phyloP scores from a whole-genome alignment of 2,888 invertebrate species.

The Carabus problematicus region DNA sequence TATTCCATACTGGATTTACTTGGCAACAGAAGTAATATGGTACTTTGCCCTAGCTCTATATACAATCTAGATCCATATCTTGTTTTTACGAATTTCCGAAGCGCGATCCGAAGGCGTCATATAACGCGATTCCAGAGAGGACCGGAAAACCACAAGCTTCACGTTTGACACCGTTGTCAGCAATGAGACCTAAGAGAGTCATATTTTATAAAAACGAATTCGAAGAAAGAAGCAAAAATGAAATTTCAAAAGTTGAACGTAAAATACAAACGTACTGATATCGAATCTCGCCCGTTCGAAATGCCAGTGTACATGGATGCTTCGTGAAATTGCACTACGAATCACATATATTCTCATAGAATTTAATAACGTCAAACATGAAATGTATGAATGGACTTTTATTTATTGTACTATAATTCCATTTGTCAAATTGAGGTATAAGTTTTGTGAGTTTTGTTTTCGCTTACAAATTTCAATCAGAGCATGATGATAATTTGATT shows the following conservation, averaged over 20 bases:
- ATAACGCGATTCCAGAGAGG: constrained; percentile 4
- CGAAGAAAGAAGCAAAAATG: constrained; percentile 7
- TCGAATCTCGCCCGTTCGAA: neutral
- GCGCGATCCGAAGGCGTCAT: neutral
- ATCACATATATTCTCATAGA: no score
- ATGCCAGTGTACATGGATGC: neutral
- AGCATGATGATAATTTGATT: no score
- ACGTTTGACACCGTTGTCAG: constrained; percentile 3
- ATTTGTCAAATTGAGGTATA: no score
- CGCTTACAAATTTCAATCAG: no score
- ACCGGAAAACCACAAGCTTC: neutral
- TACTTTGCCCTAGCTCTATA: no score
- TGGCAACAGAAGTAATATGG: neutral
- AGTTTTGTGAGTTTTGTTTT: no score
- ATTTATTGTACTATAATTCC: no score
- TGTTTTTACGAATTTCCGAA: constrained; percentile 3
- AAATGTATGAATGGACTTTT: no score
- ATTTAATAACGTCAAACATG: no score
- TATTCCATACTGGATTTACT: no score
- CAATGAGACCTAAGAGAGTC: constrained; percentile 14
- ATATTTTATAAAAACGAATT: constrained; percentile 12
- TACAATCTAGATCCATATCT: neutral
- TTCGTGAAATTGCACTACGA: no score
- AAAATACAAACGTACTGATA: constrained; percentile 6
- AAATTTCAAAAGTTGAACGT: constrained; percentile 15